A percentile compares a stretch with the other conserved stretches of the same genome.
Evolutionary conservation across 2,797 vertebrate genomes (phyloP).

Genomic region (Philypnodon macrostomus): DNA sequence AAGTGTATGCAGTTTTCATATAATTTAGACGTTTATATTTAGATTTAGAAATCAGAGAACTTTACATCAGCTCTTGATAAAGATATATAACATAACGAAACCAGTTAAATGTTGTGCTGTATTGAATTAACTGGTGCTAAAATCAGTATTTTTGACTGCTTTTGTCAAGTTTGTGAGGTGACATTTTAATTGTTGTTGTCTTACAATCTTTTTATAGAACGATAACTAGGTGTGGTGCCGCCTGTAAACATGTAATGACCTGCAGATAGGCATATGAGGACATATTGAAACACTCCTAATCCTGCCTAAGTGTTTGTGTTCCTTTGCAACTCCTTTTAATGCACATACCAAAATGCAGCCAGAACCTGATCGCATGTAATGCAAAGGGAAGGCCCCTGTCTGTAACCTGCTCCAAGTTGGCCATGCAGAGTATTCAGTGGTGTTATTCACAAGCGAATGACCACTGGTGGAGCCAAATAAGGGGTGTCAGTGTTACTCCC

Average conservation of each 20-base stretch:
- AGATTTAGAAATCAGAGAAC: too few species aligned
- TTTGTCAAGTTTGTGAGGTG: neutral
- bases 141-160: neutral
- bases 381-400: slow-evolving; percentile 3
- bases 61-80: too few species aligned
- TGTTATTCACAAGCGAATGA: slow-evolving; percentile 37
- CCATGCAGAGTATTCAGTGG: slow-evolving; percentile 8
- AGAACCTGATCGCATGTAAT: slow-evolving; percentile 1
- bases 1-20: too few species aligned
- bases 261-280: slow-evolving; percentile 13
- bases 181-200: neutral
- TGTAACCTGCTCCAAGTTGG: slow-evolving; percentile 6
- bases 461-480: too few species aligned
- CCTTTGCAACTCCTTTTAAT: slow-evolving; percentile 13
- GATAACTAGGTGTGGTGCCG: slow-evolving; percentile 20
- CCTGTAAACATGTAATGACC: slow-evolving; percentile 21
- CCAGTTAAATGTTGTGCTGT: too few species aligned
- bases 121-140: neutral
- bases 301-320: slow-evolving; percentile 6
- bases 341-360: neutral
- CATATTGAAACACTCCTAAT: neutral
- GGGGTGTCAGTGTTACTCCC: too few species aligned
- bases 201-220: slow-evolving; percentile 2
- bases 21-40: too few species aligned
- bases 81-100: too few species aligned